Conservation (phyloP, 2,888 invertebrate species). For the Torymus aiolomorphi region DNA sequence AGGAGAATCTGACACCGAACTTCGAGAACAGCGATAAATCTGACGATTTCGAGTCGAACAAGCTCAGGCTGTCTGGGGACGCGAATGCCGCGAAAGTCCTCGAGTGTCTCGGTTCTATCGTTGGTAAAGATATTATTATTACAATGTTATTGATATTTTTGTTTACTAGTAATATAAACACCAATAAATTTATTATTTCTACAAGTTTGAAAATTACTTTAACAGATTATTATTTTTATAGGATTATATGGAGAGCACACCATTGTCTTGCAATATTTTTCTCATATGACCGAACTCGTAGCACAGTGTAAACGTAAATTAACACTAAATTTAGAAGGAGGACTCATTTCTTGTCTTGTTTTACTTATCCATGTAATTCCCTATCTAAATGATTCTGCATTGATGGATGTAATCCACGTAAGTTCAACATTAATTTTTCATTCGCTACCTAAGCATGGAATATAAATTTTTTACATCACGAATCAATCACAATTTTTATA, state of each 20-base stretch:
- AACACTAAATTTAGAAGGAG: constrained; percentile 91
- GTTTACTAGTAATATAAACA: too few relatives aligned
- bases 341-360: constrained; percentile 89
- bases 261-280: constrained; percentile 91
- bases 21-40: constrained; percentile 65
- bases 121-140: constrained; percentile 59
- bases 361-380: constrained; percentile 88
- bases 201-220: neutral
- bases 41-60: constrained; percentile 80
- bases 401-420: constrained; percentile 93
- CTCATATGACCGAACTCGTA: constrained; percentile 91
- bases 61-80: constrained; percentile 85
- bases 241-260: constrained; percentile 92
- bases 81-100: constrained; percentile 90
- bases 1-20: constrained; percentile 82
- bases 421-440: constrained; percentile 47
- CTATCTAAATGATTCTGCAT: constrained; percentile 87
- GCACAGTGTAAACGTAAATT: constrained; percentile 88
- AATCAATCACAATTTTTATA: too few relatives aligned
- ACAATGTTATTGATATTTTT: too few relatives aligned
- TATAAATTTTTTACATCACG: too few relatives aligned
- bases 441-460: too few relatives aligned
- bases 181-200: too few relatives aligned
- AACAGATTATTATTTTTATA: constrained; percentile 69
- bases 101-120: constrained; percentile 91